Conservation (phyloP, 2,797 vertebrate genomes). For the Atherinosoma microstoma region DNA sequence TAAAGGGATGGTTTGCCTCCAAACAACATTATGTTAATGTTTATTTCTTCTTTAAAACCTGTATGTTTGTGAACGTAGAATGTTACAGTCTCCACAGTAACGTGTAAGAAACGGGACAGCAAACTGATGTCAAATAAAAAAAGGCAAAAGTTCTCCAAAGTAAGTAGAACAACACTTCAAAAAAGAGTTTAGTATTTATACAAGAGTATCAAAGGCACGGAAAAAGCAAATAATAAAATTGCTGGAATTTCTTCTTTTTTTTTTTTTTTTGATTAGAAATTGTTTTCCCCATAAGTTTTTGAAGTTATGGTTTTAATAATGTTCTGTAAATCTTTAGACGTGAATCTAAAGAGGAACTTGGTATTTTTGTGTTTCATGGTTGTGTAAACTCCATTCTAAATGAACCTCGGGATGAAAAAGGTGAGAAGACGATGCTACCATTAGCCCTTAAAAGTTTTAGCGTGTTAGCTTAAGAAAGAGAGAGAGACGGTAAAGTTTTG, state of each 20-base stretch:
- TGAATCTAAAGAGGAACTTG: slow-evolving; percentile 5
- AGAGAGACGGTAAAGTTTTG: neutral
- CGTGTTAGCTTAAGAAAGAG: neutral
- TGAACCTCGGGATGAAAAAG: neutral
- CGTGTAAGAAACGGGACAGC: neutral
- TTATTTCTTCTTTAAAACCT: slow-evolving; percentile 19
- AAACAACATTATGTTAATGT: slow-evolving; percentile 5
- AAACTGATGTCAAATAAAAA: neutral
- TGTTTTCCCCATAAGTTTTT: neutral
- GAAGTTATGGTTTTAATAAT: slow-evolving; percentile 18
- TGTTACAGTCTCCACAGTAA: neutral
- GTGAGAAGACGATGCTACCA: neutral
- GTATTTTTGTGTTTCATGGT: slow-evolving; percentile 13
- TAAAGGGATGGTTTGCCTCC: slow-evolving; percentile 31
- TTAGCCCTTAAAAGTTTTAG: neutral
- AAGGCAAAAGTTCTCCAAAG: neutral
- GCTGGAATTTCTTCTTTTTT: neutral
- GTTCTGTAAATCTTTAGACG: slow-evolving; percentile 10
- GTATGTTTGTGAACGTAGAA: slow-evolving; percentile 3
- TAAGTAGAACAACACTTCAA: neutral
- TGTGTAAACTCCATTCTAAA: slow-evolving; percentile 2
- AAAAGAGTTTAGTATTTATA: slow-evolving; percentile 11
- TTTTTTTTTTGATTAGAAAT: neutral
- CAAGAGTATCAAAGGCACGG: slow-evolving; percentile 4
- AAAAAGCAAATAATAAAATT: slow-evolving; percentile 2